phyloP scores from a whole-genome alignment of 2,888 invertebrate genomes.

The Phalera bucephala region DNA sequence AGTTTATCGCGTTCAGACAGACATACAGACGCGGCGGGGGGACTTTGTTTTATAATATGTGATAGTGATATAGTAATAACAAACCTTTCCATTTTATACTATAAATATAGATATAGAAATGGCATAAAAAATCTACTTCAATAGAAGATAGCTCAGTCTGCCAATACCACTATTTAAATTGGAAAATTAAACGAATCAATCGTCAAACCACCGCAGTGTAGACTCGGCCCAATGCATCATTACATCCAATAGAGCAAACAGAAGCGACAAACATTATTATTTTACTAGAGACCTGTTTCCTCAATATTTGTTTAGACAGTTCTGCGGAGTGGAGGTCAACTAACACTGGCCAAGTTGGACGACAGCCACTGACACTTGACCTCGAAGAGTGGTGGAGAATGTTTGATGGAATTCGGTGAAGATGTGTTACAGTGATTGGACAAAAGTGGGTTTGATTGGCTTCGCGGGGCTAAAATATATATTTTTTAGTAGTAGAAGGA shows the following conservation, averaged over 20 bases:
- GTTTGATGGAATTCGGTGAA: background rate
- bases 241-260: slow-evolving; percentile 46
- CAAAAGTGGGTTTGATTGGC: background rate
- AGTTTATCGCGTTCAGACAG: no score
- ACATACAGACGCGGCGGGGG: no score
- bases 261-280: slow-evolving; percentile 51
- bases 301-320: slow-evolving; percentile 57
- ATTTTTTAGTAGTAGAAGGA: no score
- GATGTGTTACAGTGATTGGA: background rate
- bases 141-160: no score
- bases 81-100: no score
- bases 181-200: no score
- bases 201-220: background rate
- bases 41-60: no score
- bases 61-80: no score
- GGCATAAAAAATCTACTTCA: no score
- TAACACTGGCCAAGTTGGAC: slow-evolving; percentile 14
- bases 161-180: no score
- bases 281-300: slow-evolving; percentile 43
- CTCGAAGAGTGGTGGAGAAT: slow-evolving; percentile 10
- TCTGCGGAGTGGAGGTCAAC: slow-evolving; percentile 33
- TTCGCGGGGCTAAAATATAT: background rate
- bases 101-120: no score
- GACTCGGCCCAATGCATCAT: slow-evolving; percentile 28
- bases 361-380: slow-evolving; percentile 23